Base-by-base conservation (phyloP, 2,797 vertebrate species). In the Enoplosus armatus region DNA sequence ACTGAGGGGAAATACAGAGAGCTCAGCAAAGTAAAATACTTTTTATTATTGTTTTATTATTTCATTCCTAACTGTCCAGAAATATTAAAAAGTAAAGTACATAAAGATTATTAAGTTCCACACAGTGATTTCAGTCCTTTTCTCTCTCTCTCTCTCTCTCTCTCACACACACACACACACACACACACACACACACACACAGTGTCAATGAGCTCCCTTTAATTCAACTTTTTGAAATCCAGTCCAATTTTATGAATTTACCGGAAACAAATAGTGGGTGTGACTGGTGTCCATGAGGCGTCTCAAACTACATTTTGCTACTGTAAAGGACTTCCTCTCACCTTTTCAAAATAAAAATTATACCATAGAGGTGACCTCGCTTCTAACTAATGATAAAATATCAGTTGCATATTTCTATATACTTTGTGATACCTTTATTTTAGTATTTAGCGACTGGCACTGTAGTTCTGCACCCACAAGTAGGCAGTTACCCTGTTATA, bases 281-380 rank as follows among this genome's bases (percentile, higher is more conserved):
- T 60, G 56, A 0, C 45, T 10, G 1, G 0, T 5, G 11, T 50
- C 39, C 1, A 1, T 11, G n/a, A 3, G 2, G 31, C 0, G 5
- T 8, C 3, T 51, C 20, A 6, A 26, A 24, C 6, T 1, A 4
- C 20, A 3, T 3, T 5, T 20, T 4, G 6, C 12, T 9, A 27
- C n/a, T 5, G 9, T 26, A 18, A 14, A 35, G 15, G 0, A 54
- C 37, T 70, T 84, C 79, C 53, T 33, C 1, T 56, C 1, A 4
- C 0, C 0, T 22, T 71, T 80, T 74, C 79, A 85, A 86, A 86
- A 53, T 85, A 80, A 80, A 67, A 64, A 3, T 0, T 27, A 5
- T 4, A 6, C 4, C 6, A 8, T 6, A 4, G 12, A 4, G 14
- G 2, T 14, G 22, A 0, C 16, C 11, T 70, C 6, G 8, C 6